A percentile compares a stretch with the other conserved stretches of the same genome.
These are phyloP conservation scores for Dascillus cervinus DNA, from an alignment of 2,888 invertebrate genomes.

Conservation along the genomic window DNA sequence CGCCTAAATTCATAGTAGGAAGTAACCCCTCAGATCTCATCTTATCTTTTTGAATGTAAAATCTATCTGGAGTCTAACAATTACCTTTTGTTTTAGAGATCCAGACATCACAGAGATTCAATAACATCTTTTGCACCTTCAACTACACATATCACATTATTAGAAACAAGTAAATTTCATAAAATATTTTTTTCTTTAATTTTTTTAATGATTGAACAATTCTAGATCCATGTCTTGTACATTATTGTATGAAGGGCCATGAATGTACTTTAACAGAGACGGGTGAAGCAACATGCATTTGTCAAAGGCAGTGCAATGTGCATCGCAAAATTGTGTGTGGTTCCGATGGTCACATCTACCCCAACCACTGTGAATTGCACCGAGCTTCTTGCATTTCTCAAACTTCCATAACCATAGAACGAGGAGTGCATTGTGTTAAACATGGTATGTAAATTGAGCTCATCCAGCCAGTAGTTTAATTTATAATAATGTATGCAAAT, in stretches of 20 bases:
- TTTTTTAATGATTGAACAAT: slow-evolving; percentile 3
- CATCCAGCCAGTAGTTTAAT: slow-evolving; percentile 10
- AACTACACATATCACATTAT: slow-evolving; percentile 40
- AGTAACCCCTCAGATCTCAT: not conserved
- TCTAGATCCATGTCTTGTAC: slow-evolving; percentile 56
- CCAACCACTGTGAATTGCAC: slow-evolving; percentile 61
- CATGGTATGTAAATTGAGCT: slow-evolving; percentile 31
- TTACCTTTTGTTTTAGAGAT: slow-evolving; percentile 35
- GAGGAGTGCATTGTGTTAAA: slow-evolving; percentile 46
- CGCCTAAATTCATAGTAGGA: no score
- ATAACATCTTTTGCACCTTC: slow-evolving; percentile 29
- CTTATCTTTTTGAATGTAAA: not conserved
- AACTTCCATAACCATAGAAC: slow-evolving; percentile 48
- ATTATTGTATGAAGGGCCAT: slow-evolving; percentile 58
- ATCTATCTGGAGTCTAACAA: not conserved
- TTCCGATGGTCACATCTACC: slow-evolving; percentile 58
- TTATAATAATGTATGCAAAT: slow-evolving; percentile 18
- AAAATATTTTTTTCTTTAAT: no score
- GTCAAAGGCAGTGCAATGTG: slow-evolving; percentile 50
- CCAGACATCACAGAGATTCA: slow-evolving; percentile 42
- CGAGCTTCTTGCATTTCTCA: slow-evolving; percentile 52
- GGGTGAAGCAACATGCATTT: slow-evolving; percentile 52
- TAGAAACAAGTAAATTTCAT: slow-evolving; percentile 40
- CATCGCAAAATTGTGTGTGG: slow-evolving; percentile 56
- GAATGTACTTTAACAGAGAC: slow-evolving; percentile 50